A percentile compares a stretch with the other conserved stretches of the same genome.
Evolutionary conservation across 2,888 invertebrate species (phyloP).

Genomic region (Parthenolecanium corni): DNA sequence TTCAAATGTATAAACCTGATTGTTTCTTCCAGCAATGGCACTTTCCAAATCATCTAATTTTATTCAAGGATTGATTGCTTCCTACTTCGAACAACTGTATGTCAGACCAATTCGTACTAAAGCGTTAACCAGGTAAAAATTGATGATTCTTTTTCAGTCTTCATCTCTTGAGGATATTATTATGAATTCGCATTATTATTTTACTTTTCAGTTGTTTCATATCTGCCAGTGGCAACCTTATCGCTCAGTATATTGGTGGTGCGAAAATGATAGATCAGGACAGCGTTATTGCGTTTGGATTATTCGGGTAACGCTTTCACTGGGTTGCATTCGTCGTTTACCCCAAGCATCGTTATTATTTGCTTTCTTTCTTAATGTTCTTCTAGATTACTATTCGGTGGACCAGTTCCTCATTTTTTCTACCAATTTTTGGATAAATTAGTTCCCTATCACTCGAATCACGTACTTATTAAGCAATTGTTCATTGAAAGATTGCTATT

Average conservation of each 20-base stretch:
- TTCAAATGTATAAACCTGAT: too few species aligned
- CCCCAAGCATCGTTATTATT: not conserved
- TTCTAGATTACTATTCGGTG: conserved; percentile 62
- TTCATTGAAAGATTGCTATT: conserved; percentile 60
- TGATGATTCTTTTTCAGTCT: conserved; percentile 30
- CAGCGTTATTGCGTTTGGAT: conserved; percentile 57
- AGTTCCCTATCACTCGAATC: conserved; percentile 46
- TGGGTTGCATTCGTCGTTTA: not conserved
- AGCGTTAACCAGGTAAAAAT: conserved; percentile 59
- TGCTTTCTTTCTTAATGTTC: not conserved
- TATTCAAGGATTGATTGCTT: conserved; percentile 52
- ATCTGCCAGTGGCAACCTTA: conserved; percentile 58
- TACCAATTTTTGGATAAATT: conserved; percentile 51
- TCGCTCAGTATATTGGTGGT: conserved; percentile 60
- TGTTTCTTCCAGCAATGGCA: conserved; percentile 46
- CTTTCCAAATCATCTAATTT: conserved; percentile 52
- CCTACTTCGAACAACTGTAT: conserved; percentile 64
- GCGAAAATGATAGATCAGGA: conserved; percentile 50
- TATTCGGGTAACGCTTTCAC: conserved; percentile 52
- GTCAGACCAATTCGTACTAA: conserved; percentile 65
- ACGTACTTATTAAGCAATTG: conserved; percentile 47
- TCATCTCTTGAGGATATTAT: conserved; percentile 15
- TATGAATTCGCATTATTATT: not conserved
- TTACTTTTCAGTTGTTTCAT: conserved; percentile 50
- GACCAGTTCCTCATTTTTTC: conserved; percentile 66